Conservation (phyloP, 2,888 invertebrate genomes). For the Caprella mutica region DNA sequence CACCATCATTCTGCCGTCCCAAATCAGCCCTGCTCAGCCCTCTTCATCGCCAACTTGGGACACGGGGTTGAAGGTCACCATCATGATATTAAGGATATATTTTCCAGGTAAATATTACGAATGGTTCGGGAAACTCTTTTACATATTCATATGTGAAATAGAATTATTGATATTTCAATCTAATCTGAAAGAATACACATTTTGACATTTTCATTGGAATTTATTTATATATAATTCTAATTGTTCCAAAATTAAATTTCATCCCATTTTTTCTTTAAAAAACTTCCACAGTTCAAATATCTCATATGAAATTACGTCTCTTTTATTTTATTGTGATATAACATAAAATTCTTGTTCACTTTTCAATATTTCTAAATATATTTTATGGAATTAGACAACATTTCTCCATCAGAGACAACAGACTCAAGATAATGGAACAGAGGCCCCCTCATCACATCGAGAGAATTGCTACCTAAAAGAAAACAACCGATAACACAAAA, state of each 20-base stretch:
- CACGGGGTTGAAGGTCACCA: conserved; percentile 85
- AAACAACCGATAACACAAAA: too few relatives aligned
- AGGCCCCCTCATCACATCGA: conserved; percentile 30
- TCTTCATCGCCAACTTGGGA: conserved; percentile 96
- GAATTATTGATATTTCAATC: too few relatives aligned
- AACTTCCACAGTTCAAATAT: too few relatives aligned
- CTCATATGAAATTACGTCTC: too few relatives aligned
- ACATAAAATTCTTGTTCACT: too few relatives aligned
- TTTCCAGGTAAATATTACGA: conserved; percentile 73
- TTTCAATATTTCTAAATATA: too few relatives aligned
- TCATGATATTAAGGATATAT: conserved; percentile 97
- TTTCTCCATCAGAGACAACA: conserved; percentile 34
- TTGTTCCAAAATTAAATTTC: background rate
- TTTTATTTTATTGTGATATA: too few relatives aligned
- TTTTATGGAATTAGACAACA: too few relatives aligned
- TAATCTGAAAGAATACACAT: too few relatives aligned
- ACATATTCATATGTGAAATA: too few relatives aligned
- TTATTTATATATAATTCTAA: conserved; percentile 1
- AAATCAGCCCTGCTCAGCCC: conserved; percentile 87
- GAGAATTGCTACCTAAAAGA: conserved; percentile 31
- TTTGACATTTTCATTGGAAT: too few relatives aligned
- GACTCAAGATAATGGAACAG: conserved; percentile 33
- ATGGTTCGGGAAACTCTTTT: too few relatives aligned
- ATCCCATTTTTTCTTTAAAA: background rate
- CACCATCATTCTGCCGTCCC: conserved; percentile 43